phyloP scores from a whole-genome alignment of 30 jellyfish, hydroid and myxozoan species.

The Sanderia malayensis region DNA sequence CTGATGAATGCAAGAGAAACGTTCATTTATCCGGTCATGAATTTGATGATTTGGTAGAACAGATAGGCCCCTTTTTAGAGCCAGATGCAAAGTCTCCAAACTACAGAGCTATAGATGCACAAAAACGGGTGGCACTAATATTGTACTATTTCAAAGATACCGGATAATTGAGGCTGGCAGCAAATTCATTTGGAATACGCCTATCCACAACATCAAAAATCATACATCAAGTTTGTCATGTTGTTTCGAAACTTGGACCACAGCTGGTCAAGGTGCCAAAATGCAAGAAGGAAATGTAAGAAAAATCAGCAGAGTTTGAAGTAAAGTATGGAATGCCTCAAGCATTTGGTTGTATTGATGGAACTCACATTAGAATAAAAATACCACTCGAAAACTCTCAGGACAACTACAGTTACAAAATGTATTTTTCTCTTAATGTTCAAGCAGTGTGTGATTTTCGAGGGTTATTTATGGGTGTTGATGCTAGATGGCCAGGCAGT shows the following conservation, averaged over 20 bases:
- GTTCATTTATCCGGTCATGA: too few relatives aligned
- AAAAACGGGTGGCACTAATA: constrained; percentile 26
- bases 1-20: too few relatives aligned
- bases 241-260: constrained; percentile 17
- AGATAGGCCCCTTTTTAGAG: too few relatives aligned
- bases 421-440: constrained; percentile 33
- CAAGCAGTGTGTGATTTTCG: constrained; percentile 58
- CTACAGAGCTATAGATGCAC: constrained; percentile 23
- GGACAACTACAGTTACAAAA: constrained; percentile 43
- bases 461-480: constrained; percentile 56
- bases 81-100: too few relatives aligned
- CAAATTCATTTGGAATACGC: constrained; percentile 35
- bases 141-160: constrained; percentile 50
- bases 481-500: constrained; percentile 65
- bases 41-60: too few relatives aligned
- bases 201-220: constrained; percentile 30
- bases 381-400: constrained; percentile 47
- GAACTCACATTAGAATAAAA: constrained; percentile 57
- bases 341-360: too few relatives aligned
- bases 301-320: constrained; percentile 23
- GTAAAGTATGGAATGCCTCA: too few relatives aligned
- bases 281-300: constrained; percentile 1
- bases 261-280: constrained; percentile 9
- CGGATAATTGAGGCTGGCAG: constrained; percentile 64
- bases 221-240: constrained; percentile 34